Percentiles rank a stretch among this genome's conserved stretches.
Evolutionary conservation across 92 coral and sea anemone species (phyloP).

Genomic region (Epizoanthus ramosus): DNA sequence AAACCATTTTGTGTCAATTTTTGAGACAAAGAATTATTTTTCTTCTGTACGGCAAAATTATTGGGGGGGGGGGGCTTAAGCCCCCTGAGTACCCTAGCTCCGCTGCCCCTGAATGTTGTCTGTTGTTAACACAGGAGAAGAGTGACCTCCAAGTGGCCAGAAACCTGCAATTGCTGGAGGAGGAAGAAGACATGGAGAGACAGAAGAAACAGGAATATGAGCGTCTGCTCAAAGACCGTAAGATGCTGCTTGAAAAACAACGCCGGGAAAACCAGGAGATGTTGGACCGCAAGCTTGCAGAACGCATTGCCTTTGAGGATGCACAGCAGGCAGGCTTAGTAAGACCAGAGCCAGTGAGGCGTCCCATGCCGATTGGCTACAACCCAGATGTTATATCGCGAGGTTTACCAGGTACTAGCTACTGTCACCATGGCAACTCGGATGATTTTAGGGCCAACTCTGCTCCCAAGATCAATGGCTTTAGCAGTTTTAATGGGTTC

Average conservation of each 20-base stretch:
- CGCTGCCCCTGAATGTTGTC: not conserved
- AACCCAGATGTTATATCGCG: slow-evolving; percentile 79
- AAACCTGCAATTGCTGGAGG: slow-evolving; percentile 68
- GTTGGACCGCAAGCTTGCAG: slow-evolving; percentile 81
- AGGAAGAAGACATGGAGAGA: slow-evolving; percentile 54
- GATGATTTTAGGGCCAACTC: slow-evolving; percentile 22
- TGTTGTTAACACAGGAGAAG: slow-evolving; percentile 62
- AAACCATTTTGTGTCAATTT: too few species aligned
- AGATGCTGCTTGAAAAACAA: slow-evolving; percentile 74
- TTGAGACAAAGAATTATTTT: too few species aligned
- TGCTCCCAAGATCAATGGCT: slow-evolving; percentile 38
- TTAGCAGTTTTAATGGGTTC: slow-evolving; percentile 67
- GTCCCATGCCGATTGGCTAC: slow-evolving; percentile 67
- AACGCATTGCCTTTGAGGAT: slow-evolving; percentile 83
- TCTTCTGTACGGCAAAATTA: too few species aligned
- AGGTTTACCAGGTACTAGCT: slow-evolving; percentile 61
- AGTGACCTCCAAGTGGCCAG: slow-evolving; percentile 74
- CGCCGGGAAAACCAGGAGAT: slow-evolving; percentile 80
- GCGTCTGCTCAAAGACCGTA: slow-evolving; percentile 76
- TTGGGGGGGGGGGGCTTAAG: too few species aligned
- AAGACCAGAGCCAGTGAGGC: slow-evolving; percentile 59
- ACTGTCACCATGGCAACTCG: slow-evolving; percentile 50
- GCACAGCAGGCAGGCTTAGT: slow-evolving; percentile 80
- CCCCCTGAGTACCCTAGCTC: too few species aligned
- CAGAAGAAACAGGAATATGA: slow-evolving; percentile 55